Evolutionary conservation across 2,113 vertebrate species (phyloP).

Genomic region (Dicrurus megarhynchus): DNA sequence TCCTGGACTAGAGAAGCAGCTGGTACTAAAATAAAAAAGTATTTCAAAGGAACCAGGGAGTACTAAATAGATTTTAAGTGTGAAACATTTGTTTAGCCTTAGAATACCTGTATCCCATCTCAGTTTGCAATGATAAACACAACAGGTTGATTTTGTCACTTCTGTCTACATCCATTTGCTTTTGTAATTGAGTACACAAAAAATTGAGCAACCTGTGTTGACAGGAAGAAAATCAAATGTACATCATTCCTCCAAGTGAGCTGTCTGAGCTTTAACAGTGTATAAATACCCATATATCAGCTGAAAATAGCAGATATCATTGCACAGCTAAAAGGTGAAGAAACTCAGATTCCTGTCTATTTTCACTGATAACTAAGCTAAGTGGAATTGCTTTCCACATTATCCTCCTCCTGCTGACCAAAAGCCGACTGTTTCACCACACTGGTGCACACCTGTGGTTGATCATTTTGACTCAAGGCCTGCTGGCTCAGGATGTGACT

Average conservation of each 20-base stretch:
- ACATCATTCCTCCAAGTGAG: neutral
- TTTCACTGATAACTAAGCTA: neutral
- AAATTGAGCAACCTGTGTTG: neutral
- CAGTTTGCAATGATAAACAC: neutral
- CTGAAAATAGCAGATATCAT: neutral
- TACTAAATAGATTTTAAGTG: neutral
- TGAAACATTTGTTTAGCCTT: neutral
- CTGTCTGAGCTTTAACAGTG: neutral
- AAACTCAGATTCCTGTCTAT: neutral
- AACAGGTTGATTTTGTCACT: neutral
- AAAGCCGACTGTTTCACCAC: neutral
- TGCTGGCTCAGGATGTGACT: neutral
- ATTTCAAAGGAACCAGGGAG: neutral
- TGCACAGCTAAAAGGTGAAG: neutral
- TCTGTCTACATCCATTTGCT: neutral
- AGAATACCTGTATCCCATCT: rapidly evolving
- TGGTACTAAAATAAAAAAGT: neutral
- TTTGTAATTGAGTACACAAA: neutral
- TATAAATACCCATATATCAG: neutral
- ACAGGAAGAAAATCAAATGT: neutral
- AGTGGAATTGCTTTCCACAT: neutral
- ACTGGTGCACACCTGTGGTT: neutral
- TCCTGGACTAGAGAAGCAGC: neutral
- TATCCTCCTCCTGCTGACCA: neutral
- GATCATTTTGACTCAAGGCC: neutral